Base-by-base conservation (phyloP, 2,888 invertebrate species). In the Drosophila stalkeri region DNA sequence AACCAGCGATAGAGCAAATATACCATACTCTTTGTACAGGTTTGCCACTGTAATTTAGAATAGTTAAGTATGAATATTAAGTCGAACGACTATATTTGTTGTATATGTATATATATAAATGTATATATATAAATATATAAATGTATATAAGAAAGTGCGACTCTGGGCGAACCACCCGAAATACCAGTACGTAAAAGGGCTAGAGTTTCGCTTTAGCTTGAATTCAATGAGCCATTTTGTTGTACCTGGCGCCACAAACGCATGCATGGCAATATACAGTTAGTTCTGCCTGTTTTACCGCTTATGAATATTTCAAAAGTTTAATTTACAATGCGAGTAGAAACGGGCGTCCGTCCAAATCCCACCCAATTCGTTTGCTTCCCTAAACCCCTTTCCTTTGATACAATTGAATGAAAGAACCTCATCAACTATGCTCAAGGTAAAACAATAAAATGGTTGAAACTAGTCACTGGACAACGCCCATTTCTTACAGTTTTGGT, bases 1-100 rank as follows among this genome's bases (percentile, higher is more conserved):
- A 91, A 75, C 91, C 91, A 92, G 69, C 93, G 91, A 75, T 93
- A 93, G 46, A 91, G 79, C 39, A 93, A 84, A 86, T 92, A 93
- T 18, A 80, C 66, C 62, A 83, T 73, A 79, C 92, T 93, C 78
- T 92, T 93, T 39, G 93, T 90, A 68, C 92, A 83, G 44, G 86
- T 89, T 83, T 93, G 93, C 93, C 93, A 93, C 93, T 93, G 79
- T 68, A 72, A 77, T 73, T 70, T 56, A n/a, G 51, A 67, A 72
- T 54, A 35, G 3, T 31, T 43, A 16, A 55, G 35, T 63, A 59
- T 66, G 60, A 61, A 47, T 69, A 67, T 64, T 47, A 18, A 67
- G 18, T 52, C n/a, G 31, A 27, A 20, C 12, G 62, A 51, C 54
- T 56, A 55, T 16, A 56, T 64, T 35, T 39, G 52, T 35, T 35